phyloP scores from a whole-genome alignment of 2,113 vertebrate species.

The Dasyurus viverrinus region DNA sequence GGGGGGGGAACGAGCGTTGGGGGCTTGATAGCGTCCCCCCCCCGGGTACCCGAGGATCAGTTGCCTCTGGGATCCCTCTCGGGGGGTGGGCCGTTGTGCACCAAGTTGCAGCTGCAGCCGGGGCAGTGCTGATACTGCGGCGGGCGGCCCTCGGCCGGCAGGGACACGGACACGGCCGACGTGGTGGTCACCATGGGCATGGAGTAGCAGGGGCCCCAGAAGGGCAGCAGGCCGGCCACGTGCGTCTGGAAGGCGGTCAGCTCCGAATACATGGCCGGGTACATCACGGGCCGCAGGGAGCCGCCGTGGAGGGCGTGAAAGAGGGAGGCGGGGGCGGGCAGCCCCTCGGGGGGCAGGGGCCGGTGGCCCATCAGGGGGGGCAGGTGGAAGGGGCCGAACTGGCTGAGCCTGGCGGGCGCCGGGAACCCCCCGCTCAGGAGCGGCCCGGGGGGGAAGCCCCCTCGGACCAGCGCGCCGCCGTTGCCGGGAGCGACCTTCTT shows the following conservation, averaged over 20 bases:
- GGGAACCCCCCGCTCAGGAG: neutral
- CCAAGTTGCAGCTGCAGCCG: constrained; percentile 4
- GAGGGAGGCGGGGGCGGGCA: neutral
- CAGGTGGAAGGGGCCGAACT: neutral
- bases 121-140: constrained; percentile 37
- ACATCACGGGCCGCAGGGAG: constrained; percentile 7
- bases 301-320: neutral
- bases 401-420: neutral
- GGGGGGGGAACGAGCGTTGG: no score
- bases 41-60: constrained; percentile 40
- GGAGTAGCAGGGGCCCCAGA: constrained; percentile 60
- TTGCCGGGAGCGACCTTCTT: no score
- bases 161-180: constrained; percentile 19
- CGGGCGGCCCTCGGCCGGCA: neutral
- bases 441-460: neutral
- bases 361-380: neutral
- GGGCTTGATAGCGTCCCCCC: neutral
- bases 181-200: constrained; percentile 5
- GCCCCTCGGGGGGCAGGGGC: neutral
- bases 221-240: constrained; percentile 54
- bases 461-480: neutral
- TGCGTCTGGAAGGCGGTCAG: constrained; percentile 45
- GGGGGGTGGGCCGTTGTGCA: accelerated
- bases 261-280: constrained; percentile 32
- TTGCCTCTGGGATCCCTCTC: neutral